These are phyloP conservation scores for Falco naumanni DNA, from an alignment of 2,797 vertebrate genomes.

Conservation along the genomic window DNA sequence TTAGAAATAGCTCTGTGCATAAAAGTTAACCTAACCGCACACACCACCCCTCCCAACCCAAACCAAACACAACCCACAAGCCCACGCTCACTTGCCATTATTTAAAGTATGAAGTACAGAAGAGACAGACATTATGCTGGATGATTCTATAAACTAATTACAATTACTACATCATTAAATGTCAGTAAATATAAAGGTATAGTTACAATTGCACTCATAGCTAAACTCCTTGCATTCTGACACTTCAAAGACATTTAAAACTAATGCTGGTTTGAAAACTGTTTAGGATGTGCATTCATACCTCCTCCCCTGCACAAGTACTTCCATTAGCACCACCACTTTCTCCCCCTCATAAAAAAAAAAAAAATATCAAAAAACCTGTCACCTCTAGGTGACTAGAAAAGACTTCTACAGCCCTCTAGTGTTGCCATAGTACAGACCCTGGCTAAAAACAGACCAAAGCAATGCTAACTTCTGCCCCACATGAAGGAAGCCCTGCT, in stretches of 20 bases:
- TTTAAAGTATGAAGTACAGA: background rate
- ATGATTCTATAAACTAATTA: background rate
- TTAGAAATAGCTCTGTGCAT: background rate
- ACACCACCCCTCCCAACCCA: accelerated
- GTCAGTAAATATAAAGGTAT: background rate
- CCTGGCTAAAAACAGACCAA: conserved; percentile 1
- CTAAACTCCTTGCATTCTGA: background rate
- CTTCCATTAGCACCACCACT: background rate
- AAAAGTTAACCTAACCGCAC: background rate
- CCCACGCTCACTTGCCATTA: background rate
- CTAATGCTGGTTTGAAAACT: background rate
- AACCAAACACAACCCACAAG: background rate
- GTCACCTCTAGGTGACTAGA: conserved; percentile 25
- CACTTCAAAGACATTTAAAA: background rate
- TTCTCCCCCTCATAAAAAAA: background rate
- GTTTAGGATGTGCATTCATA: background rate
- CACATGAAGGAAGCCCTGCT: background rate
- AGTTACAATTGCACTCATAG: background rate
- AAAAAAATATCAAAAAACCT: background rate
- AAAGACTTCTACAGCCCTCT: conserved; percentile 77
- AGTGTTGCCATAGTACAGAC: conserved; percentile 72
- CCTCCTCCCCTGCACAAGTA: background rate
- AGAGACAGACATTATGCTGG: background rate
- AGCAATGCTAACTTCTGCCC: background rate
- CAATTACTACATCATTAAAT: background rate